phyloP scores from a whole-genome alignment of 1,140 invertebrate species.

The Saccostrea echinata region DNA sequence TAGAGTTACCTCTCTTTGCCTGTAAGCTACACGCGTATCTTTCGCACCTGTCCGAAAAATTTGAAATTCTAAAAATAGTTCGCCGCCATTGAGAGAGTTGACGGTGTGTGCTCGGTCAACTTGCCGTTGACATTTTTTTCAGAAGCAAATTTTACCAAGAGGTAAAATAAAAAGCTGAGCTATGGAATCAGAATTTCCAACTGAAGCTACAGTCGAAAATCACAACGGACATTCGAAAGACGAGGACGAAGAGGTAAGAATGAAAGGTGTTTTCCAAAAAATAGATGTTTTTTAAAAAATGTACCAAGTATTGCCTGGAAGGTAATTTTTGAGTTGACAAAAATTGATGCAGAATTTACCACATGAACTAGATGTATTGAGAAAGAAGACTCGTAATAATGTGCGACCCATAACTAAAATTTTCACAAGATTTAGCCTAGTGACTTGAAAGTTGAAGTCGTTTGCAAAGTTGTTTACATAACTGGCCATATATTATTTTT shows the following conservation, averaged over 20 bases:
- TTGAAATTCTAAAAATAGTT: slow-evolving; percentile 19
- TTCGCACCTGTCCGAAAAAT: slow-evolving; percentile 34
- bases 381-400: no score
- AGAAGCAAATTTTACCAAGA: neutral
- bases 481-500: no score
- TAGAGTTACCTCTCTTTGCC: slow-evolving; percentile 9
- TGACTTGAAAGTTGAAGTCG: no score
- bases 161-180: neutral
- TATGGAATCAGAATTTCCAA: neutral
- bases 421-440: no score
- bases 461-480: no score
- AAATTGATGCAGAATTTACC: no score
- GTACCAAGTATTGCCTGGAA: no score
- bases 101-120: slow-evolving; percentile 11
- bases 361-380: no score
- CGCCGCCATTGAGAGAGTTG: slow-evolving; percentile 32
- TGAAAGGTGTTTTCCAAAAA: slow-evolving; percentile 14
- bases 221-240: slow-evolving; percentile 16
- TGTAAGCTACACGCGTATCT: neutral
- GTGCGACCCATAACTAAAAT: no score
- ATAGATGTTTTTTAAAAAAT: neutral
- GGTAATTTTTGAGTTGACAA: no score
- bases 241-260: neutral
- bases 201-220: neutral
- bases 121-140: neutral